Evolutionary conservation across 2,888 invertebrate species (phyloP).

Genomic region (Ophion slaviceki): DNA sequence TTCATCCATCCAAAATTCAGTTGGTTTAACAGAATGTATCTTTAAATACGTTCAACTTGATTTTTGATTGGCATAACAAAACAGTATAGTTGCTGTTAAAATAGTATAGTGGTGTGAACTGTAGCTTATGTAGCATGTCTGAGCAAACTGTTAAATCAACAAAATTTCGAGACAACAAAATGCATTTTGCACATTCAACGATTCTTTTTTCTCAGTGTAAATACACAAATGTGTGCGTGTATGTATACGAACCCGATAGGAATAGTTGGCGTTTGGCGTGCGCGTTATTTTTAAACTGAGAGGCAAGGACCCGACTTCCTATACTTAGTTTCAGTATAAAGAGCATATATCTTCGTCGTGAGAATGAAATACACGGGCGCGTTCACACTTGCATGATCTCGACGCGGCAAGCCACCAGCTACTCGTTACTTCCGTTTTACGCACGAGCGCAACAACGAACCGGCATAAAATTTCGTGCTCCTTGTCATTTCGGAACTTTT

Average conservation of each 20-base stretch:
- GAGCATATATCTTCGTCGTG: constrained; percentile 74
- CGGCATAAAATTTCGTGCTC: background rate
- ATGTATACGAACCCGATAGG: constrained; percentile 21
- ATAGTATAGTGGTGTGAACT: too few species aligned
- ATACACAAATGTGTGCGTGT: constrained; percentile 1
- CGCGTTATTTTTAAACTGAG: constrained; percentile 73
- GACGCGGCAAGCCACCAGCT: background rate
- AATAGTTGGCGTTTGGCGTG: constrained; percentile 40
- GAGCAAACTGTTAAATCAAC: too few species aligned
- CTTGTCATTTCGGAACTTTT: background rate
- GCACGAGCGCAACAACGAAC: background rate
- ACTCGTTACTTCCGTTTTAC: background rate
- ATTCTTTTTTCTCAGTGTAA: background rate
- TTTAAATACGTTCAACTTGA: too few species aligned
- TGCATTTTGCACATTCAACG: too few species aligned
- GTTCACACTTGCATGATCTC: constrained; percentile 7
- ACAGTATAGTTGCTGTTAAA: too few species aligned
- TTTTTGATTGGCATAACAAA: too few species aligned
- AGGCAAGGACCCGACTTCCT: constrained; percentile 72
- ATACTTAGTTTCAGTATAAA: constrained; percentile 71
- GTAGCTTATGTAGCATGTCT: too few species aligned
- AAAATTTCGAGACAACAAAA: too few species aligned
- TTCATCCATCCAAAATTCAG: too few species aligned
- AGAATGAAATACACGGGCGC: constrained; percentile 64
- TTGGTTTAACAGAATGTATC: too few species aligned